Evolutionary conservation across 2,888 invertebrate species (phyloP).

Genomic region (Rhyacophila evoluta): DNA sequence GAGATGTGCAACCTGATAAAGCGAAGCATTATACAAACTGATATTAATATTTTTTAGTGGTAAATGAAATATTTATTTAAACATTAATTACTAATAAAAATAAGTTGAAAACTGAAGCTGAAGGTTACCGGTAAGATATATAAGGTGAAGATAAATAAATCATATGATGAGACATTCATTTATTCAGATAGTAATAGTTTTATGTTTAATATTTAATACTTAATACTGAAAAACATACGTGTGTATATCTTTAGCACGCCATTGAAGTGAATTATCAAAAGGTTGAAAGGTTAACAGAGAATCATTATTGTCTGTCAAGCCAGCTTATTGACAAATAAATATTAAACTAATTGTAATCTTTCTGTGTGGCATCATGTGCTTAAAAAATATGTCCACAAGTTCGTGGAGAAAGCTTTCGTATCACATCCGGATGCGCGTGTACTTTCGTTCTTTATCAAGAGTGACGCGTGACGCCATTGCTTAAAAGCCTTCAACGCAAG

Average conservation of each 20-base stretch:
- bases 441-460: constrained; percentile 1
- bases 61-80: too few relatives aligned
- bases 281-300: not conserved
- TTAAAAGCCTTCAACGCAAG: constrained; percentile 16
- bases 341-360: not conserved
- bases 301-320: not conserved
- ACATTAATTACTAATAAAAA: too few relatives aligned
- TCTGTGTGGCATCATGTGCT: not conserved
- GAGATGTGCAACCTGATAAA: too few relatives aligned
- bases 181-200: too few relatives aligned
- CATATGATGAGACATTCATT: too few relatives aligned
- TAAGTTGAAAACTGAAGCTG: too few relatives aligned
- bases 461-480: not conserved
- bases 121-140: too few relatives aligned
- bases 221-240: too few relatives aligned
- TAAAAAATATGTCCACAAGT: not conserved
- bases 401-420: not conserved
- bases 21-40: too few relatives aligned
- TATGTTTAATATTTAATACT: too few relatives aligned
- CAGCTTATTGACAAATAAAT: not conserved
- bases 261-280: not conserved
- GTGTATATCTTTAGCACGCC: not conserved
- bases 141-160: too few relatives aligned
- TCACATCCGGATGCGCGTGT: not conserved
- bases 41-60: too few relatives aligned